Evolutionary conservation across 2,797 vertebrate genomes (phyloP), one percentile per base, ranked within the genome.

Genomic region (Neostethus bicornis): DNA sequence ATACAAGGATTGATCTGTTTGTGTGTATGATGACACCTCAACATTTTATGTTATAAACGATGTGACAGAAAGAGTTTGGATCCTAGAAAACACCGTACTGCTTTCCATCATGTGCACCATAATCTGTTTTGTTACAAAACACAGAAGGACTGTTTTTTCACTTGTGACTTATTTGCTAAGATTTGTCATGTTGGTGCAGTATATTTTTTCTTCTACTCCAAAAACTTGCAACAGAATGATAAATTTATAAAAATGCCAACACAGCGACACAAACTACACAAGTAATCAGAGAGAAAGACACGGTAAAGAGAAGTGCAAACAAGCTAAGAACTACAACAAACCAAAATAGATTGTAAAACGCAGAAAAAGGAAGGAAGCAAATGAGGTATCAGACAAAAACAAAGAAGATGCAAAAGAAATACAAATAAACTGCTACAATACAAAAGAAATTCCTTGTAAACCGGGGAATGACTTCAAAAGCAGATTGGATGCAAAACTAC

Each of bases 311-410:
- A 20, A 13, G 32, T 34, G 5, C 39, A 54, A 24, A 20, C 7
- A 37, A 42, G 41, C 39, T 41, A 41, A 14, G n/a, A 8, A 52
- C 41, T 20, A 8, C 4, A 29, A 38, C 19, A n/a, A 52, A 41
- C 50, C n/a, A 20, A 43, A 53, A 53, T 41, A 21, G 39, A 24
- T 21, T 44, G 28, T 14, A 34, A 34, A 35, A 24, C 26, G 10
- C 29, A 54, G 4, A 53, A 41, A 52, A 32, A 17, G 20, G 54
- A 24, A 38, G 35, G 37, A 58, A 38, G 24, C 44, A 58, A 29
- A 58, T 46, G n/a, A 19, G n/a, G 16, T 9, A 12, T 7, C 34
- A 16, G 31, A 44, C 6, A 34, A 25, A 46, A 32, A 20, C 17
- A 4, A 19, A 16, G 17, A 9, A 23, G 17, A 29, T 48, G 34